Percentiles rank a stretch among this genome's conserved stretches.
phyloP scores from a whole-genome alignment of 2,888 invertebrate genomes.

The Petrolisthes manimaculis region DNA sequence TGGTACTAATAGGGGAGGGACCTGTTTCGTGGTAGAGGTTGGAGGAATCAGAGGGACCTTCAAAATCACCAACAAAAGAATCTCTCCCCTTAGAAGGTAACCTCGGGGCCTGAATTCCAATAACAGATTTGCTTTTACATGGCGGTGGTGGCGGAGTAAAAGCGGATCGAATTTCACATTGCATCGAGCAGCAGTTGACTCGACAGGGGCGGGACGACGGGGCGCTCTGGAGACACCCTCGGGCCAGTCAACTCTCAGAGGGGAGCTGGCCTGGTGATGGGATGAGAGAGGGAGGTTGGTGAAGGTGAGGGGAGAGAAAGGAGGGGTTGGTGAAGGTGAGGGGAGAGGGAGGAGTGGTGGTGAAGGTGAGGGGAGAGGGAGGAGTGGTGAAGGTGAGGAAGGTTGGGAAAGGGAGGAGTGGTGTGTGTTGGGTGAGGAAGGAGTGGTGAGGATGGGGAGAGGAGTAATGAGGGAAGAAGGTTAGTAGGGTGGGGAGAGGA shows the following conservation, averaged over 20 bases:
- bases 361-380: neutral
- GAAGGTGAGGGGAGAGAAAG: slow-evolving; percentile 23
- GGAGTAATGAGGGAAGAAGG: neutral
- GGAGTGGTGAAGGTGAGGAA: neutral
- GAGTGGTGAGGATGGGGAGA: neutral
- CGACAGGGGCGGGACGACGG: slow-evolving; percentile 15
- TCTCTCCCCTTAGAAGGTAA: no score
- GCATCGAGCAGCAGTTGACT: slow-evolving; percentile 30
- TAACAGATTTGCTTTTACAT: slow-evolving; percentile 54
- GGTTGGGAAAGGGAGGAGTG: neutral
- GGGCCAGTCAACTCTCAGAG: no score
- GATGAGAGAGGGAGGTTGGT: slow-evolving; percentile 24
- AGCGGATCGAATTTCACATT: slow-evolving; percentile 58
- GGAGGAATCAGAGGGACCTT: no score
- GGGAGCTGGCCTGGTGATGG: neutral
- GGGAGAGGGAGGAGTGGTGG: neutral
- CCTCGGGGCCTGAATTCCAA: slow-evolving; percentile 35
- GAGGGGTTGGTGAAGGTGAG: neutral
- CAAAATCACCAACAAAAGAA: no score
- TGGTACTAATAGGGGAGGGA: no score
- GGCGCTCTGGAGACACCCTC: no score
- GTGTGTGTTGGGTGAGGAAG: neutral
- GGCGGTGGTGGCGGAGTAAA: slow-evolving; percentile 40
- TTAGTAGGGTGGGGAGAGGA: no score
- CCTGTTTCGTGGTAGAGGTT: no score